A percentile compares a stretch with the other conserved stretches of the same genome.
Conservation (phyloP, 1,140 invertebrate species). For the Homarus americanus region DNA sequence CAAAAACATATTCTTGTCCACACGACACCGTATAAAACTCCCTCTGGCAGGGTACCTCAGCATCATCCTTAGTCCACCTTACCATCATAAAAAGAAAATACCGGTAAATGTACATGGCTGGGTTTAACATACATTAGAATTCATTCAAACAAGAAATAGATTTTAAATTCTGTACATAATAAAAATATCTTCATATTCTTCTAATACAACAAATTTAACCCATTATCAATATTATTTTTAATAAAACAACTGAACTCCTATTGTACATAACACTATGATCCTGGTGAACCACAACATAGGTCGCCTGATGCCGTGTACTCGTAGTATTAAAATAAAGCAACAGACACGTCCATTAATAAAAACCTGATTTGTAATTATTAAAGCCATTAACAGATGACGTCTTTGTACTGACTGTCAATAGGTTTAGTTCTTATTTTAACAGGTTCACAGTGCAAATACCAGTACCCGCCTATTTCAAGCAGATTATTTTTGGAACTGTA, state of each 20-base stretch:
- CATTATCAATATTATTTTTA: background rate
- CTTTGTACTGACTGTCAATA: too few species aligned
- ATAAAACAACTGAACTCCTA: background rate
- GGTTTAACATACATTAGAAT: background rate
- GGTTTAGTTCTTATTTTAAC: background rate
- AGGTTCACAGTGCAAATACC: background rate
- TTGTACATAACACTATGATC: background rate
- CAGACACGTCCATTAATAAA: too few species aligned
- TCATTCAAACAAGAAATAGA: background rate
- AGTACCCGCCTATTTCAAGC: background rate
- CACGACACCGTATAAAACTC: background rate
- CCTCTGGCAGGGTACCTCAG: background rate
- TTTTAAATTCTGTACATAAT: background rate
- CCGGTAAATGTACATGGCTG: background rate
- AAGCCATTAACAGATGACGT: too few species aligned
- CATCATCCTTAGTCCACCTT: background rate
- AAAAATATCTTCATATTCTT: background rate
- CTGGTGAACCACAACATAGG: too few species aligned
- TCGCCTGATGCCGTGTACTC: too few species aligned
- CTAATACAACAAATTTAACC: background rate
- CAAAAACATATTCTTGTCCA: too few species aligned
- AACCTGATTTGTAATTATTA: too few species aligned
- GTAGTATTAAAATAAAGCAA: too few species aligned
- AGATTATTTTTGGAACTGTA: too few species aligned
- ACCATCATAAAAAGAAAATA: background rate